Evolutionary conservation across 2,888 invertebrate species (phyloP).

Genomic region (Euplagia quadripunctaria): DNA sequence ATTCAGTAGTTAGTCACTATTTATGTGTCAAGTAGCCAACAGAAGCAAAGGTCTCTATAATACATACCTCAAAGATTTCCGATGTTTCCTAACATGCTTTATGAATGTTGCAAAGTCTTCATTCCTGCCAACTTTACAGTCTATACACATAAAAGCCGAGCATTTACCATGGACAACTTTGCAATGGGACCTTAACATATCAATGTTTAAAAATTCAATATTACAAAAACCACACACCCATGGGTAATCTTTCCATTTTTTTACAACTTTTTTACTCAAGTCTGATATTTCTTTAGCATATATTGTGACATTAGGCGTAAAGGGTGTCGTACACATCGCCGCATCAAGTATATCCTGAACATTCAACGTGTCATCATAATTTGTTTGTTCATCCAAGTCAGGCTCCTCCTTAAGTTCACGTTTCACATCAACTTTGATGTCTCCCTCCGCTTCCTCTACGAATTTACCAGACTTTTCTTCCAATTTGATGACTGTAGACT

Average conservation of each 20-base stretch:
- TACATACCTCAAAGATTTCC: slow-evolving; percentile 85
- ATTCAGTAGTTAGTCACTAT: too few species aligned
- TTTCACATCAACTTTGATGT: slow-evolving; percentile 62
- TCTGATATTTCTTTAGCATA: slow-evolving; percentile 74
- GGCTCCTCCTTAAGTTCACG: slow-evolving; percentile 72
- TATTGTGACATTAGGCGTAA: slow-evolving; percentile 65
- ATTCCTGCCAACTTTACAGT: slow-evolving; percentile 88
- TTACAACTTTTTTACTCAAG: slow-evolving; percentile 60
- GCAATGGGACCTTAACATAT: slow-evolving; percentile 87
- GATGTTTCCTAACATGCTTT: slow-evolving; percentile 89
- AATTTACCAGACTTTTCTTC: slow-evolving; percentile 39
- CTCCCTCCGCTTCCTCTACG: slow-evolving; percentile 6
- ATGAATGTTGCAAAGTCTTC: slow-evolving; percentile 89
- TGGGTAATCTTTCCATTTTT: slow-evolving; percentile 76
- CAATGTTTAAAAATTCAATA: slow-evolving; percentile 74
- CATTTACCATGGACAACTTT: slow-evolving; percentile 88
- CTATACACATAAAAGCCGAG: slow-evolving; percentile 89
- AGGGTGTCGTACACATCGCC: slow-evolving; percentile 65
- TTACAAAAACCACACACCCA: slow-evolving; percentile 79
- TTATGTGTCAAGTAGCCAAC: too few species aligned
- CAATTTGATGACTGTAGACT: slow-evolving; percentile 49
- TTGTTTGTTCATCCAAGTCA: slow-evolving; percentile 44
- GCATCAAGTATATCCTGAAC: slow-evolving; percentile 76
- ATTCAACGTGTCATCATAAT: slow-evolving; percentile 58
- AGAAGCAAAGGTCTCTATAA: background rate